These are phyloP conservation scores for Hypothenemus hampei DNA, from an alignment of 1,140 invertebrate species.

Conservation along the genomic window DNA sequence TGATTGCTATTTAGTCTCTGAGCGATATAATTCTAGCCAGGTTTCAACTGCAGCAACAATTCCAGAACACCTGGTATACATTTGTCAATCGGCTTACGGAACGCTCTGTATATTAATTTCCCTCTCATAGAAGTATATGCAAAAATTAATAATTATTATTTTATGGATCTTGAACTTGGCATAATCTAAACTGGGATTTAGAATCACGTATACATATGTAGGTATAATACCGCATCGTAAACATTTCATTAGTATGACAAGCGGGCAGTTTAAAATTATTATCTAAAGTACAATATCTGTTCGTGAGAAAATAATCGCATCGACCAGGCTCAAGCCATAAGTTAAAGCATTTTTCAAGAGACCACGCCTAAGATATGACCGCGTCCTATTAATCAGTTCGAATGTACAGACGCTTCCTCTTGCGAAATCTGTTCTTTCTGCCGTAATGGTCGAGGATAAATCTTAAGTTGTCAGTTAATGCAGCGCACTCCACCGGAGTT, in stretches of 20 bases:
- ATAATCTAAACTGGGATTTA: too few species aligned
- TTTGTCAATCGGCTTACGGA: too few species aligned
- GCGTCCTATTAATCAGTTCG: constrained; percentile 21
- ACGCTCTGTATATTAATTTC: too few species aligned
- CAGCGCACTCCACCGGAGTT: constrained; percentile 1
- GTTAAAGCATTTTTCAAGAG: constrained; percentile 17
- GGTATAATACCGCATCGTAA: too few species aligned
- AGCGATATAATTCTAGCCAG: too few species aligned
- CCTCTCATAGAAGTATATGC: too few species aligned
- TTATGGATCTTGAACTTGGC: too few species aligned
- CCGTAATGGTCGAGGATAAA: constrained; percentile 16
- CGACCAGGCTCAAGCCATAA: constrained; percentile 14
- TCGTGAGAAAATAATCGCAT: constrained; percentile 25
- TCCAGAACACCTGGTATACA: too few species aligned
- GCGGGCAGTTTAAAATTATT: constrained; percentile 6
- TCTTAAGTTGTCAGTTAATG: constrained; percentile 10
- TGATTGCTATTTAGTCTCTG: too few species aligned
- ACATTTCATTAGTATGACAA: background rate
- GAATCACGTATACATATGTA: too few species aligned
- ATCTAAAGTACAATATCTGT: constrained; percentile 16
- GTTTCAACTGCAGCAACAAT: too few species aligned
- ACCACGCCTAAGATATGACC: constrained; percentile 23
- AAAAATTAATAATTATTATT: too few species aligned
- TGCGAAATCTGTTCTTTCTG: constrained; percentile 20
- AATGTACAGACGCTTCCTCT: constrained; percentile 18